Percentiles rank a stretch among this genome's conserved stretches.
Conservation (phyloP, 2,113 vertebrate genomes). For the Pachypanchax playfairii region DNA sequence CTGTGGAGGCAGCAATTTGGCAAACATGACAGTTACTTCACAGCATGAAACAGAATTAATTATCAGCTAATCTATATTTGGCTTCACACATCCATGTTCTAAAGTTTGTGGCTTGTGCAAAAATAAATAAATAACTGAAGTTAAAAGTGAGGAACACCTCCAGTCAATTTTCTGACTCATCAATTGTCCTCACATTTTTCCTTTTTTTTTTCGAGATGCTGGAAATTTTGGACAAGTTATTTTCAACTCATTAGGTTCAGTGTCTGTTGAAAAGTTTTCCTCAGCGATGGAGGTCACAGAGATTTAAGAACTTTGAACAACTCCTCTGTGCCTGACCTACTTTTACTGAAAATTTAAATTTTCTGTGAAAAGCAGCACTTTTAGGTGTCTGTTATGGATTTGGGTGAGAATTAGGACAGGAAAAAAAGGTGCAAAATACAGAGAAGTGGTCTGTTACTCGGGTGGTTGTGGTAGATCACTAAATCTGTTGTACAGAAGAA, state of each 20-base stretch:
- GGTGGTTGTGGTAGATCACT: constrained; percentile 17
- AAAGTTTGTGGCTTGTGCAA: constrained; percentile 16
- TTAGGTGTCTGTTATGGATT: constrained; percentile 35
- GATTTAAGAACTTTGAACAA: constrained; percentile 47
- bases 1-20: constrained; percentile 57
- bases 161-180: constrained; percentile 1
- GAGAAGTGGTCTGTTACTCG: constrained; percentile 4
- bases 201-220: background rate
- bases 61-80: constrained; percentile 61
- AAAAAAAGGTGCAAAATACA: constrained; percentile 8
- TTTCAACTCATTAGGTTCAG: constrained; percentile 1
- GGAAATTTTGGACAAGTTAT: constrained; percentile 10
- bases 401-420: constrained; percentile 43
- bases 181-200: constrained; percentile 19
- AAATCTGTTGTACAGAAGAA: no score
- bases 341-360: constrained; percentile 50
- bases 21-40: constrained; percentile 58
- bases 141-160: background rate
- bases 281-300: constrained; percentile 47
- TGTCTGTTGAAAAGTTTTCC: constrained; percentile 16
- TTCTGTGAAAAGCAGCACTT: constrained; percentile 33
- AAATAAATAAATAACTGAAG: background rate
- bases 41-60: constrained; percentile 50
- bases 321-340: constrained; percentile 47
- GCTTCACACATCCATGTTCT: constrained; percentile 24